Evolutionary conservation across 2,113 vertebrate species (phyloP), one percentile per base, ranked within the genome.

Genomic region (Odontesthes bonariensis): DNA sequence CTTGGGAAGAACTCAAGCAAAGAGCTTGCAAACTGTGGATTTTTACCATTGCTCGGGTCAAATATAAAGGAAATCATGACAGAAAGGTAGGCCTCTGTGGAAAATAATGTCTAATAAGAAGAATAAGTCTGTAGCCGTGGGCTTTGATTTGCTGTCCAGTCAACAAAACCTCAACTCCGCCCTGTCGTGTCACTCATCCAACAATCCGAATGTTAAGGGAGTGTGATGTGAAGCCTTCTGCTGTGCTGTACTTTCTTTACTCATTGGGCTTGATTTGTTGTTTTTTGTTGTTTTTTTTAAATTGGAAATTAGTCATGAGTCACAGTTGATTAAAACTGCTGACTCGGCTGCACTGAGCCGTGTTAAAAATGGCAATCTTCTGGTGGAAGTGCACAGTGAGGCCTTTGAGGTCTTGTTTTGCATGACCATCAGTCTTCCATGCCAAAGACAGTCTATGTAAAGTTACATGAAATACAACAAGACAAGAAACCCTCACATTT

Each of bases 261-360:
- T 27, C 27, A 27, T 27, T 27, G 2, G 27, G 27, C 27, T 27
- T 27, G n/a, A n/a, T n/a, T n/a, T n/a, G n/a, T n/a, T 27, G 2
- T 27, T 27, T 27, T 27, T 27, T 47, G 69, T 47, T 17, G 47
- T 62, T 33, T 20, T 72, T 58, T 79, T 3, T 65, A n/a, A 22
- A 42, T 19, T 59, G n/a, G 13, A 42, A 55, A 49, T 31, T 9
- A 72, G 84, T 67, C 19, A 17, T n/a, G 31, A 65, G 47, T 40
- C 52, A 82, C 55, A 56, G 20, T 62, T 67, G 5, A 60, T 8
- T 67, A 40, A 62, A 87, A 83, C 32, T 65, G 53, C 63, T 40
- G 23, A 14, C 11, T 58, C 77, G 82, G 74, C 79, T 76, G 53
- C 55, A 73, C 60, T 73, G 44, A 59, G n/a, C 51, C 85, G 10